Conservation (phyloP, 2,797 vertebrate species). For the Eleutherodactylus coqui region DNA sequence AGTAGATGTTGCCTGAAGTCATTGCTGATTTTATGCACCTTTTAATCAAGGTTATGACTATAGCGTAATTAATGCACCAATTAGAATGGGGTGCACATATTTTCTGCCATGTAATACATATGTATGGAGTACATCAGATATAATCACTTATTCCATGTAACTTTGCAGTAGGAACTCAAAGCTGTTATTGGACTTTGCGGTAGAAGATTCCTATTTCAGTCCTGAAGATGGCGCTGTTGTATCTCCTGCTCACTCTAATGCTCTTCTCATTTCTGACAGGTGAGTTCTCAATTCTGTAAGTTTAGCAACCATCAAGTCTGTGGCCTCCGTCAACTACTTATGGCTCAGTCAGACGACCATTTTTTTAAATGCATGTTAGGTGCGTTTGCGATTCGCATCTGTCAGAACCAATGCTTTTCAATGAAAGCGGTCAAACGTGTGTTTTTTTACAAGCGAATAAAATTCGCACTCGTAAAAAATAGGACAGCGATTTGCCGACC, state of each 20-base stretch:
- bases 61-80: too few relatives aligned
- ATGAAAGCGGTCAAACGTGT: too few relatives aligned
- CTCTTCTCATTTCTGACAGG: constrained; percentile 41
- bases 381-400: too few relatives aligned
- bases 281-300: constrained; percentile 3
- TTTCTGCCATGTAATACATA: background rate
- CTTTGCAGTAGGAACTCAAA: background rate
- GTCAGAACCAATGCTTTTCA: too few relatives aligned
- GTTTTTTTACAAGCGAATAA: too few relatives aligned
- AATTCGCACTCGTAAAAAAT: too few relatives aligned
- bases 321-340: background rate
- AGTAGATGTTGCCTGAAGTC: background rate
- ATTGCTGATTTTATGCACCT: too few relatives aligned
- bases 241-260: background rate
- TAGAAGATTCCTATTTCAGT: background rate
- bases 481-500: too few relatives aligned
- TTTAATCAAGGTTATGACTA: too few relatives aligned
- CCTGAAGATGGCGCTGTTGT: constrained; percentile 27
- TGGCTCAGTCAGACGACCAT: too few relatives aligned
- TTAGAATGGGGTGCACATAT: too few relatives aligned
- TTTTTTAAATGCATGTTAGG: too few relatives aligned
- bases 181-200: background rate
- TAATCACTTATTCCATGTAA: background rate
- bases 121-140: background rate
- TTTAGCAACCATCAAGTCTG: background rate